These are phyloP conservation scores for Atrina japonica DNA, from an alignment of 2,888 invertebrate genomes.

Conservation along the genomic window DNA sequence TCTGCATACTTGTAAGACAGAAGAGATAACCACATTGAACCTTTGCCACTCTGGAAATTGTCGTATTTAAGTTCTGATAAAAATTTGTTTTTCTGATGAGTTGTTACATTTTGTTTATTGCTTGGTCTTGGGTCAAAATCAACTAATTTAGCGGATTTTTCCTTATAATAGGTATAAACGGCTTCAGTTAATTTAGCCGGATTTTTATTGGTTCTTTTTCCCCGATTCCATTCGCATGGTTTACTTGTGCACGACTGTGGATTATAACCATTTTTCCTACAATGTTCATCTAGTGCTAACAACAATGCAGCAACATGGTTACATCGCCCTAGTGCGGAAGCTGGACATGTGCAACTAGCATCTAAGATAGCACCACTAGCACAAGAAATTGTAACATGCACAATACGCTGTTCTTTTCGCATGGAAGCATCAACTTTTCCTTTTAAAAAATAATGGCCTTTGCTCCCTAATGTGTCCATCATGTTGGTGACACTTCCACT, in stretches of 20 bases:
- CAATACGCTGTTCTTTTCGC: conserved; percentile 1
- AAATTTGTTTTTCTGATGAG: neutral
- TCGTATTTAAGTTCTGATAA: neutral
- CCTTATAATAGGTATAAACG: too few species aligned
- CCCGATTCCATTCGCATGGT: conserved; percentile 14
- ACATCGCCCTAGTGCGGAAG: conserved; percentile 27
- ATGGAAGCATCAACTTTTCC: conserved; percentile 33
- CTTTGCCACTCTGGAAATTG: neutral
- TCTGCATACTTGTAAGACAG: neutral
- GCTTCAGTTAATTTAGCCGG: too few species aligned
- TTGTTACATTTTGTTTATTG: neutral
- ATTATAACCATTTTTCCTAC: conserved; percentile 1
- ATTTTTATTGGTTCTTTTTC: conserved; percentile 12
- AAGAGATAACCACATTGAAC: neutral
- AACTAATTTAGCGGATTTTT: too few species aligned
- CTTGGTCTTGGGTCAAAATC: conserved; percentile 22
- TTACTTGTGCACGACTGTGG: conserved; percentile 4
- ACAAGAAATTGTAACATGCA: conserved; percentile 8
- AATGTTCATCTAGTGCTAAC: conserved; percentile 6
- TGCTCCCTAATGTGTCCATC: neutral
- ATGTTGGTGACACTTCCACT: conserved; percentile 7
- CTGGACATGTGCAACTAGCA: conserved; percentile 36
- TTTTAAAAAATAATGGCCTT: conserved; percentile 18
- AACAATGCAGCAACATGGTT: conserved; percentile 37
- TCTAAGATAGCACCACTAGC: conserved; percentile 24